A percentile compares a stretch with the other conserved stretches of the same genome.
These are phyloP conservation scores for Electrophaes corylata DNA, from an alignment of 2,888 invertebrate genomes.

Conservation along the genomic window DNA sequence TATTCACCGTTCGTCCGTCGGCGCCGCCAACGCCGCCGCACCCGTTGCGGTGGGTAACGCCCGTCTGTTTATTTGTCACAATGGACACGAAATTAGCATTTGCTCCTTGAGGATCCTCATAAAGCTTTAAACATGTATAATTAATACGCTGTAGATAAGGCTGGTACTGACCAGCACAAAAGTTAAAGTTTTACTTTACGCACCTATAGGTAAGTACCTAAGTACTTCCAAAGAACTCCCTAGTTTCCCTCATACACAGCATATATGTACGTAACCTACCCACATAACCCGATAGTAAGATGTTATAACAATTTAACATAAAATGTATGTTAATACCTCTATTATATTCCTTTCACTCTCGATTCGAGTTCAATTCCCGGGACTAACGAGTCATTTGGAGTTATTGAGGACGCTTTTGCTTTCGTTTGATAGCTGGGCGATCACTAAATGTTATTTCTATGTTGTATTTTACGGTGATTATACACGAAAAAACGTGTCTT, in stretches of 20 bases:
- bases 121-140: conserved; percentile 42
- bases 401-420: conserved; percentile 72
- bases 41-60: conserved; percentile 58
- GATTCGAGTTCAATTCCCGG: conserved; percentile 68
- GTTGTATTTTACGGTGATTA: conserved; percentile 10
- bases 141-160: not conserved
- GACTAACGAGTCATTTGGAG: conserved; percentile 65
- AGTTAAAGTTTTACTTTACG: not conserved
- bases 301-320: conserved; percentile 32
- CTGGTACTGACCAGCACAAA: no score
- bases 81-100: conserved; percentile 71
- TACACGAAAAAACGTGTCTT: conserved; percentile 5
- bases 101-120: conserved; percentile 53
- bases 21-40: conserved; percentile 42
- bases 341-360: conserved; percentile 71
- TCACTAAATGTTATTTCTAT: conserved; percentile 40
- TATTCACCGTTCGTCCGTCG: conserved; percentile 51
- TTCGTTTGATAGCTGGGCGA: conserved; percentile 59
- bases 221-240: not conserved
- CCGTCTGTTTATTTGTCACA: conserved; percentile 70
- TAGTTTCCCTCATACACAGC: not conserved
- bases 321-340: conserved; percentile 49
- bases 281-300: conserved; percentile 10
- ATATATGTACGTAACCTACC: no score
- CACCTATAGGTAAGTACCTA: no score